Conservation (phyloP, 2,888 invertebrate species). For the Cinara cedri region DNA sequence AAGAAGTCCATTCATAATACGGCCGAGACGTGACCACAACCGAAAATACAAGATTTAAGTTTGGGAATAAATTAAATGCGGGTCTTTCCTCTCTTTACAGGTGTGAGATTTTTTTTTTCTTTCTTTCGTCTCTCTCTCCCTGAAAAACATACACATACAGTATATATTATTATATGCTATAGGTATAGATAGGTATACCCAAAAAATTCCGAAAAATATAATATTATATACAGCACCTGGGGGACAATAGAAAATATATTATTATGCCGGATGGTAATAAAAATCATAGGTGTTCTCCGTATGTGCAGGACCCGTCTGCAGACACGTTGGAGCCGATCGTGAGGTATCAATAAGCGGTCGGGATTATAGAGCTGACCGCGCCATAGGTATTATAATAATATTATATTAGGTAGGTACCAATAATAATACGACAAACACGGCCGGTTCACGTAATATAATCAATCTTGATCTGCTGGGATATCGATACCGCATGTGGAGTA, state of each 20-base stretch:
- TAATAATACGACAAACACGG: constrained; percentile 8
- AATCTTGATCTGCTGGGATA: constrained; percentile 35
- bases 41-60: constrained; percentile 53
- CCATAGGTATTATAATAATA: constrained; percentile 5
- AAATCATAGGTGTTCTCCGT: constrained; percentile 49
- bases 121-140: neutral
- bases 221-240: constrained; percentile 15
- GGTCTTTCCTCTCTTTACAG: constrained; percentile 47
- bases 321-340: constrained; percentile 57
- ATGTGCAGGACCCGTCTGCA: neutral
- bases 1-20: constrained; percentile 54
- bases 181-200: constrained; percentile 5
- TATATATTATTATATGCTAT: neutral
- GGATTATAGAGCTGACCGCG: constrained; percentile 32
- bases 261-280: constrained; percentile 33
- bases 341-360: constrained; percentile 52
- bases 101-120: constrained; percentile 34
- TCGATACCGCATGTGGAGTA: constrained; percentile 49
- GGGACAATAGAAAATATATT: constrained; percentile 16
- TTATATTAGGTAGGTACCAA: neutral
- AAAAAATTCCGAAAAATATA: constrained; percentile 47
- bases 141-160: neutral
- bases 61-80: constrained; percentile 52
- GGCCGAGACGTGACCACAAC: constrained; percentile 50
- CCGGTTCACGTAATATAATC: constrained; percentile 27